phyloP scores from a whole-genome alignment of 2,113 vertebrate species.

The Formicarius rufipectus region DNA sequence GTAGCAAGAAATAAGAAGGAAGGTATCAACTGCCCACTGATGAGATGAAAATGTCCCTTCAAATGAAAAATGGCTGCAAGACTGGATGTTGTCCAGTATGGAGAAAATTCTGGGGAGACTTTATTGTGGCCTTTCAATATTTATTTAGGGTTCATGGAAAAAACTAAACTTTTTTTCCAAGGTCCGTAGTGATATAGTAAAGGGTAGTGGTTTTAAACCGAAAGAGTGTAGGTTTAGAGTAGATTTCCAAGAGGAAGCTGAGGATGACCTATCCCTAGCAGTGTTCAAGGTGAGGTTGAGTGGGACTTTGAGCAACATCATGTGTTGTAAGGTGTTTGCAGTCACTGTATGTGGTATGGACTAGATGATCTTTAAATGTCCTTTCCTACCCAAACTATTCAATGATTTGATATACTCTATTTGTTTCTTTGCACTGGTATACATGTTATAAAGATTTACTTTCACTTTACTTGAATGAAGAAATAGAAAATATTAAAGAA shows the following conservation, averaged over 20 bases:
- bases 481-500: background rate
- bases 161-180: background rate
- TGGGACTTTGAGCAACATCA: background rate
- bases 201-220: background rate
- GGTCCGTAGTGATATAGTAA: background rate
- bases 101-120: background rate
- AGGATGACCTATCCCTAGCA: background rate
- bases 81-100: background rate
- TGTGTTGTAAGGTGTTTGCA: background rate
- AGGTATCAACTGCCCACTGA: background rate
- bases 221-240: background rate
- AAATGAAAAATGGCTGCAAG: background rate
- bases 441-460: background rate
- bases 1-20: background rate
- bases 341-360: rapidly evolving
- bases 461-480: background rate
- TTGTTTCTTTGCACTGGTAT: background rate
- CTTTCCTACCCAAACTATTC: rapidly evolving
- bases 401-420: background rate
- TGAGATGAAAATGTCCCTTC: background rate
- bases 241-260: background rate
- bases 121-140: background rate
- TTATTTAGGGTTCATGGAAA: background rate
- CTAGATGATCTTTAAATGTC: background rate
- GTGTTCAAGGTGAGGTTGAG: background rate